Conservation (phyloP, 1,140 invertebrate species). For the Drosophila virilis region DNA sequence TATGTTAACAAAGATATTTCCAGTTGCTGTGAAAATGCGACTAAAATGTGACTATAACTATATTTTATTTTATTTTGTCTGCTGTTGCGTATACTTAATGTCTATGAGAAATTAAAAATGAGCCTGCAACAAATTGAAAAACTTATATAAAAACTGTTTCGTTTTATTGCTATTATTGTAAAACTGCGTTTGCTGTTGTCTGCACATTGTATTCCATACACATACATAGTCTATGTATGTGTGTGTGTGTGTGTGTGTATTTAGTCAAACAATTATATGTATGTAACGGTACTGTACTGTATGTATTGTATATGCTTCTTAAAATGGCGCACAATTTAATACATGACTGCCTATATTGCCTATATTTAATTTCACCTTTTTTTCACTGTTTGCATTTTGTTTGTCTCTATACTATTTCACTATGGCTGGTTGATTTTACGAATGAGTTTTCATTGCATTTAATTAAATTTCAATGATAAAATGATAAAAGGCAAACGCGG, state of each 20-base stretch:
- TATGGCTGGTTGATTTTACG: constrained; percentile 61
- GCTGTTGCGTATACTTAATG: constrained; percentile 14
- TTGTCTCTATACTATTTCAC: constrained; percentile 79
- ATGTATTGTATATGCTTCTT: constrained; percentile 41
- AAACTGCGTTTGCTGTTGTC: constrained; percentile 29
- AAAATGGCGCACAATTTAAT: constrained; percentile 79
- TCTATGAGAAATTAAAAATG: constrained; percentile 10
- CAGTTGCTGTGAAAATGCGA: neutral
- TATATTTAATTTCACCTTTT: constrained; percentile 82
- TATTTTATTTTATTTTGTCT: neutral
- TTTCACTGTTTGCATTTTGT: constrained; percentile 79
- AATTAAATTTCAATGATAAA: constrained; percentile 68
- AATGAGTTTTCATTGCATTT: constrained; percentile 67
- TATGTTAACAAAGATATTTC: constrained; percentile 4
- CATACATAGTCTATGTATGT: constrained; percentile 24
- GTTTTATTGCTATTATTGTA: constrained; percentile 48
- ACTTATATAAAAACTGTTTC: constrained; percentile 19
- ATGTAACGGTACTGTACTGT: constrained; percentile 16
- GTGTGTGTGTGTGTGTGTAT: constrained; percentile 3
- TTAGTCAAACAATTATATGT: neutral
- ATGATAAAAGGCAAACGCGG: constrained; percentile 52
- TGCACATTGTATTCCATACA: constrained; percentile 36
- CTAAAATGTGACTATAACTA: neutral
- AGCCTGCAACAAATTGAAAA: constrained; percentile 20
- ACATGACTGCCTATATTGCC: constrained; percentile 77